A percentile compares a stretch with the other conserved stretches of the same genome.
phyloP scores from a whole-genome alignment of 2,113 vertebrate genomes.

The Pachycephala philippinensis region DNA sequence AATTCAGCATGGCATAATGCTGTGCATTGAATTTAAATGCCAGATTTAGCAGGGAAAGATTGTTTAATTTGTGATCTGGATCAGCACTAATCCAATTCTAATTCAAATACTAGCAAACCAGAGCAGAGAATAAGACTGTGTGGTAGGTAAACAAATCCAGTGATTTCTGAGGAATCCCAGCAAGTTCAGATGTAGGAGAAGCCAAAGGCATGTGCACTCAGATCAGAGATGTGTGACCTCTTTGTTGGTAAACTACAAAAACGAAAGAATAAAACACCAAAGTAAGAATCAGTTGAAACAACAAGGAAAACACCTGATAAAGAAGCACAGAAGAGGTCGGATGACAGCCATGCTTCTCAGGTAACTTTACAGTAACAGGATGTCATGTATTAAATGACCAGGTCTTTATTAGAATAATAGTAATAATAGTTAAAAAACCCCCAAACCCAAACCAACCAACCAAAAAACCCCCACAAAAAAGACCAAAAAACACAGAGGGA shows the following conservation, averaged over 20 bases:
- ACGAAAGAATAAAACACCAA: not conserved
- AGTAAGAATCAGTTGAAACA: not conserved
- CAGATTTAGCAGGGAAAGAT: not conserved
- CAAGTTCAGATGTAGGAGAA: not conserved
- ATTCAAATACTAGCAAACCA: not conserved
- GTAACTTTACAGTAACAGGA: not conserved
- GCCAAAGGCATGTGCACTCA: not conserved
- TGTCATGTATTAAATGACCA: not conserved
- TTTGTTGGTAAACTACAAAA: not conserved
- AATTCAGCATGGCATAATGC: not conserved
- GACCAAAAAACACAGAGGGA: rapidly evolving
- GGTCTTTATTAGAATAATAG: not conserved
- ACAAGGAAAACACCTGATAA: not conserved
- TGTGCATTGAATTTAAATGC: not conserved
- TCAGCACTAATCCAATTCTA: not conserved
- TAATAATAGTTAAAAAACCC: not conserved
- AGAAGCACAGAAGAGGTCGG: not conserved
- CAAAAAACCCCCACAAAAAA: not conserved
- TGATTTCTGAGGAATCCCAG: not conserved
- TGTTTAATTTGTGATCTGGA: not conserved
- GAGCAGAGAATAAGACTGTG: not conserved
- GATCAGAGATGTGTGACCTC: not conserved
- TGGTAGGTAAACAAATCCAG: not conserved
- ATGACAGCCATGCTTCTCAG: not conserved
- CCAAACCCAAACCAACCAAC: not conserved